Evolutionary conservation across 2,888 invertebrate species (phyloP), one percentile per base, ranked within the genome.

Genomic region (Ephialtes manifestator): DNA sequence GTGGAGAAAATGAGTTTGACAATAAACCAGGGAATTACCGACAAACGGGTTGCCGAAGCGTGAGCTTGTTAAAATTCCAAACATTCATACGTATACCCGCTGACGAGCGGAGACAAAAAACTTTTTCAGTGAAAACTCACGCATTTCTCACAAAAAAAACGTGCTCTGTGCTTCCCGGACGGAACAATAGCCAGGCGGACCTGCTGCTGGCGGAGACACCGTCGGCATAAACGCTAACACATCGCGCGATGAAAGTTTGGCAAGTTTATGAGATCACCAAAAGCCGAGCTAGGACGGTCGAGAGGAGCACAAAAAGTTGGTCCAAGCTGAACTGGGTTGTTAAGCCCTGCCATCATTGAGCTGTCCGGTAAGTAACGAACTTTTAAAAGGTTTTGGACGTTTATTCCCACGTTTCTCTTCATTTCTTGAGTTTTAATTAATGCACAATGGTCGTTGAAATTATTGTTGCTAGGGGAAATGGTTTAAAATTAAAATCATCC

Each of bases 181-280:
- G 53, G 72, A 72, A 81, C 70, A 76, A 82, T 68, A 60, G 74
- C 31, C 75, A 53, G 11, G 65, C 39, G 48, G 65, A 72, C 80
- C 63, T 53, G 18, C 51, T 55, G 78, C 24, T 83, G 63, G 48
- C 46, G 72, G 46, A 70, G 72, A 84, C 78, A 81, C 67, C 51
- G 18, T 48, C 51, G 18, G 72, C 55, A 84, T 74, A 55, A 75
- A 58, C 53, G 35, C 77, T 39, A 65, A 53, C 51, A 53, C 48
- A 78, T 81, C 53, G 60, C 68, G 60, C 60, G 77, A 58, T 55
- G 63, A 78, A 68, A 81, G 84, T 84, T 84, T 53, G 77, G 46
- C 46, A 84, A 84, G 78, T 84, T 84, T 84, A 81, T 78, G 70
- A 65, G 81, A 84, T 84, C 74, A 63, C 68, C 46, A 15, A 48